These are phyloP conservation scores for Anoura caudifer DNA, from an alignment of 2,113 vertebrate genomes.

Conservation along the genomic window DNA sequence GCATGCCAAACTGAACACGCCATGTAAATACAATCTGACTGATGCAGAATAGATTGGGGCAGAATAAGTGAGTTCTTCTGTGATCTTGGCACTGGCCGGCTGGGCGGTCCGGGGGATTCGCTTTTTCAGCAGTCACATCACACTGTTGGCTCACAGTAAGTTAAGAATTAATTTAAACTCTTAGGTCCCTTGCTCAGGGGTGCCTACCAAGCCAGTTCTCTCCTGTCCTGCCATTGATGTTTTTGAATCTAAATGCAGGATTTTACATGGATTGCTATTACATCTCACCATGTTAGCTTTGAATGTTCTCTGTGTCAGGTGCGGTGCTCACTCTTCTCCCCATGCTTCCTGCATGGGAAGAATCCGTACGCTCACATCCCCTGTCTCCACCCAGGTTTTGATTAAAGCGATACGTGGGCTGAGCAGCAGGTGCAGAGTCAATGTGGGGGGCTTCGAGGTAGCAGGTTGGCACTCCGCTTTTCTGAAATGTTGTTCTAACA, in stretches of 20 bases:
- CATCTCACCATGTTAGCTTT: not conserved
- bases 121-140: not conserved
- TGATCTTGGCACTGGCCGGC: not conserved
- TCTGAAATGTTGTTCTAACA: not conserved
- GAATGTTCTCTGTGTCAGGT: not conserved
- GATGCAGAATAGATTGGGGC: not conserved
- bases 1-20: not conserved
- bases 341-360: not conserved
- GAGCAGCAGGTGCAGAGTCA: not conserved
- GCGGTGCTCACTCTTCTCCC: not conserved
- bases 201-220: not conserved
- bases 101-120: not conserved
- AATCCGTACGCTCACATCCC: not conserved
- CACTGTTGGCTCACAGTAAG: not conserved
- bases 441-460: not conserved
- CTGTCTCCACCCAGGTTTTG: not conserved
- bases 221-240: not conserved
- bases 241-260: not conserved
- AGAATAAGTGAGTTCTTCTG: not conserved
- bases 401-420: not conserved
- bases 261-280: not conserved
- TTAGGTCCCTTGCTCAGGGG: not conserved
- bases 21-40: not conserved
- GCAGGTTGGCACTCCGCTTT: not conserved
- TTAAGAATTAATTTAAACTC: conserved; percentile 7